Evolutionary conservation across 2,888 invertebrate genomes (phyloP), one percentile per base, ranked within the genome.

Genomic region (Mycalesis mineus): DNA sequence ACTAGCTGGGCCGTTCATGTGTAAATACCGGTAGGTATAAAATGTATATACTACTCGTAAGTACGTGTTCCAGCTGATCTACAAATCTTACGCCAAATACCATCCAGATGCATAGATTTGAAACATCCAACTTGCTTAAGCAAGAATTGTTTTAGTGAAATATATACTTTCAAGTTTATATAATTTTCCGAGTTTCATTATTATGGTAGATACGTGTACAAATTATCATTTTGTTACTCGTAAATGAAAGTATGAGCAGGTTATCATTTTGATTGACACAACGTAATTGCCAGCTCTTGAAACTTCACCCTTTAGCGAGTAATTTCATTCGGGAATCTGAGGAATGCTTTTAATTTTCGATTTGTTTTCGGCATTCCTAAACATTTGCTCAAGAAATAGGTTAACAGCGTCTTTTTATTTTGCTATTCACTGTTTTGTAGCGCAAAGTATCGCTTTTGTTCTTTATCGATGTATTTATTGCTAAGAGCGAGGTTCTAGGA

Each of bases 381-480:
- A 48, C 53, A 39, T 14, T 49, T 22, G 13, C 36, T 52, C 37
- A 29, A 47, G 42, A 57, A 51, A 14, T 40, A 57, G 56, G 62
- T 59, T 62, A 51, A 59, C 53, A 47, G 22, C 42, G 45, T 39
- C 13, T 17, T 57, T 60, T 60, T 47, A 42, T 54, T 55, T 40
- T 51, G 13, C 15, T 56, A 50, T 55, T 55, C 42, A 39, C 31
- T 11, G n/a, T 41, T 41, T 40, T 29, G 28, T 7, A 31, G 15
- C n/a, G 28, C 29, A 29, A 50, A 39, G 40, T 41, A 41, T 51
- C 40, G 51, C 14, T 15, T 51, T 15, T 14, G 41, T 29, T 51
- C 40, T 51, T 51, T 41, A 41, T 51, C 13, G 11, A 28, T 31
- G 33, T 47, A 47, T 33, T 33, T 47, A 33, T 33, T 33, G 15